phyloP scores from a whole-genome alignment of 2,113 vertebrate genomes.

The Phalacrocorax carbo region DNA sequence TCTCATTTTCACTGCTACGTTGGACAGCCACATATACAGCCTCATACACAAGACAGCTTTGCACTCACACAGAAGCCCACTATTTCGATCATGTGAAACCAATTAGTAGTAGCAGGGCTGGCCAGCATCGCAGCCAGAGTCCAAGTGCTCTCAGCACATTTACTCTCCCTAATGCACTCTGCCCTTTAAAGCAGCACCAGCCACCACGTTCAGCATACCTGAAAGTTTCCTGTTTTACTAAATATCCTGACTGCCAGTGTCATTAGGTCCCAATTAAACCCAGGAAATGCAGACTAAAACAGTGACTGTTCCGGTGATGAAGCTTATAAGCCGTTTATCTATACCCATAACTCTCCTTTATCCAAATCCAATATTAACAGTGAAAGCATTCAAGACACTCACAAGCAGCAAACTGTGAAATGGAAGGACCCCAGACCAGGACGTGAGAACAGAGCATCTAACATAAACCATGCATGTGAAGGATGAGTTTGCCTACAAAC shows the following conservation, averaged over 20 bases:
- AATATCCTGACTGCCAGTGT: neutral
- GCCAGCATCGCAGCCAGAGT: neutral
- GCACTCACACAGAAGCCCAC: neutral
- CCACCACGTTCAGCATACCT: neutral
- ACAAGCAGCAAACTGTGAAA: neutral
- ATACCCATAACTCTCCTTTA: neutral
- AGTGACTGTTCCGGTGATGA: neutral
- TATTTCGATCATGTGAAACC: neutral
- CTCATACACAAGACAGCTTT: neutral
- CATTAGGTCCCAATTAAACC: neutral
- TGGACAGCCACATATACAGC: neutral
- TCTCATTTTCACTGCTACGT: neutral
- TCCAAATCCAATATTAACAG: neutral
- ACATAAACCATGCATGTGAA: neutral
- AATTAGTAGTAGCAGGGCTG: neutral
- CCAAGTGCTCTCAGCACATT: neutral
- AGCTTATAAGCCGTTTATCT: neutral
- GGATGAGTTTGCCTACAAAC: neutral
- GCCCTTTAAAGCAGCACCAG: neutral
- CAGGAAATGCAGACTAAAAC: neutral
- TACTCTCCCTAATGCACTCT: neutral
- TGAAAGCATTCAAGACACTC: neutral
- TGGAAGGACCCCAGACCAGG: neutral
- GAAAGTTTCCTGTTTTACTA: neutral
- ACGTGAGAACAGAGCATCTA: neutral